These are phyloP conservation scores for Halcyon badia DNA, from an alignment of 2,797 vertebrate genomes.

Conservation along the genomic window DNA sequence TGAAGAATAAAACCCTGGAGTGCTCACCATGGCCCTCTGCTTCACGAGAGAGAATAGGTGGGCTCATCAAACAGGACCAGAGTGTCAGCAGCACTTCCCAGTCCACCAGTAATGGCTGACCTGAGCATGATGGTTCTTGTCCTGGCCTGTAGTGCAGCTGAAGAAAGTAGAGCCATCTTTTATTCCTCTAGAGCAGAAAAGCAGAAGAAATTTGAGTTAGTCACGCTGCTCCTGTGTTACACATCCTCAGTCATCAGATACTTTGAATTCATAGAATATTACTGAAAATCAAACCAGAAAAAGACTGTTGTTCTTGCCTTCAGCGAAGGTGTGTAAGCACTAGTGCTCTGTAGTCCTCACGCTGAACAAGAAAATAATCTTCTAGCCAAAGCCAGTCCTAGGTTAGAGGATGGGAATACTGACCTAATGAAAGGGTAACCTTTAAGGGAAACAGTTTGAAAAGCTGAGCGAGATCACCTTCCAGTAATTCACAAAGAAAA, in stretches of 20 bases:
- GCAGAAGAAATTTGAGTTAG: neutral
- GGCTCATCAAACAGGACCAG: neutral
- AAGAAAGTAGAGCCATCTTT: neutral
- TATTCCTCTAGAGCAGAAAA: neutral
- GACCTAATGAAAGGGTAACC: neutral
- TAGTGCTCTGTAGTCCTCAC: neutral
- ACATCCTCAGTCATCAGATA: neutral
- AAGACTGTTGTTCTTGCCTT: neutral
- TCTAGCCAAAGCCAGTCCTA: neutral
- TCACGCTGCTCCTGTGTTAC: neutral
- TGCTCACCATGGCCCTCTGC: neutral
- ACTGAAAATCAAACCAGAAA: neutral
- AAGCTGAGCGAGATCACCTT: neutral
- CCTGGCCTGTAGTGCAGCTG: neutral
- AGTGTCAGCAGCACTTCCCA: neutral
- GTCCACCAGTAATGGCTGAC: constrained; percentile 7
- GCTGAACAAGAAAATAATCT: neutral
- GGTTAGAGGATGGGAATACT: neutral
- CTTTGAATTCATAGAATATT: neutral
- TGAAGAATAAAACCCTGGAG: neutral
- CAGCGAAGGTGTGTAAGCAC: neutral
- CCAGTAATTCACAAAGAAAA: neutral
- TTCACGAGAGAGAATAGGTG: neutral
- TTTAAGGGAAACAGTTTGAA: neutral
- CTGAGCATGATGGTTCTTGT: neutral